A percentile compares a stretch with the other conserved stretches of the same genome.
These are phyloP conservation scores for Ostrea denselamellosa DNA, from an alignment of 1,140 invertebrate species.

Conservation along the genomic window DNA sequence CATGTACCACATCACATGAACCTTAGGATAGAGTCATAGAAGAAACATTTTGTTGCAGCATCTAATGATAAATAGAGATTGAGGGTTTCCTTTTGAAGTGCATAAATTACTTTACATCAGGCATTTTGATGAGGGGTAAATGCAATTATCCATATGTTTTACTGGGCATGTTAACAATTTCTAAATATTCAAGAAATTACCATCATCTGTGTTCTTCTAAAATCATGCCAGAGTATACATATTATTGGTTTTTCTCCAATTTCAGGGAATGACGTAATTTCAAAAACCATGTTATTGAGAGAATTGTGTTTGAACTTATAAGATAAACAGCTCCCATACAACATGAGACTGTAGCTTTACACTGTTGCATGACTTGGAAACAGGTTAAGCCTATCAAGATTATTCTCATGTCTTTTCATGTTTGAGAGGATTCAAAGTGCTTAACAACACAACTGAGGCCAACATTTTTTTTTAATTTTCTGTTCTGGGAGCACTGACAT, in stretches of 20 bases:
- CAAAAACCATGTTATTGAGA: slow-evolving; percentile 2
- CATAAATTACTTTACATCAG: neutral
- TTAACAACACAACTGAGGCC: too few species aligned
- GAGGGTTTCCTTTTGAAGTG: neutral
- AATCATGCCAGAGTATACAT: too few species aligned
- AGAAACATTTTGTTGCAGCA: too few species aligned
- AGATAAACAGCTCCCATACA: neutral
- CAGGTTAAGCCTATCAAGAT: neutral
- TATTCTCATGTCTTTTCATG: neutral
- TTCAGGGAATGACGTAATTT: neutral
- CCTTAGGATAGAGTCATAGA: too few species aligned
- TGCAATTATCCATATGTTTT: neutral
- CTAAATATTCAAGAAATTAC: neutral
- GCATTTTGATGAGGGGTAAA: neutral
- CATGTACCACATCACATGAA: too few species aligned
- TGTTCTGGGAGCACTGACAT: too few species aligned
- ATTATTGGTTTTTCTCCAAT: too few species aligned
- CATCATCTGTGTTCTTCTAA: too few species aligned
- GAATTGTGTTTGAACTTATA: neutral
- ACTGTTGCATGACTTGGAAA: neutral
- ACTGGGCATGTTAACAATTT: neutral
- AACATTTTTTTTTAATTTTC: too few species aligned
- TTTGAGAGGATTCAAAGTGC: neutral
- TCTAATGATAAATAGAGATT: neutral
- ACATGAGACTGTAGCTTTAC: neutral